Percentiles rank a stretch among this genome's conserved stretches.
Conservation (phyloP, 2,888 invertebrate species). For the Selenia dentaria region DNA sequence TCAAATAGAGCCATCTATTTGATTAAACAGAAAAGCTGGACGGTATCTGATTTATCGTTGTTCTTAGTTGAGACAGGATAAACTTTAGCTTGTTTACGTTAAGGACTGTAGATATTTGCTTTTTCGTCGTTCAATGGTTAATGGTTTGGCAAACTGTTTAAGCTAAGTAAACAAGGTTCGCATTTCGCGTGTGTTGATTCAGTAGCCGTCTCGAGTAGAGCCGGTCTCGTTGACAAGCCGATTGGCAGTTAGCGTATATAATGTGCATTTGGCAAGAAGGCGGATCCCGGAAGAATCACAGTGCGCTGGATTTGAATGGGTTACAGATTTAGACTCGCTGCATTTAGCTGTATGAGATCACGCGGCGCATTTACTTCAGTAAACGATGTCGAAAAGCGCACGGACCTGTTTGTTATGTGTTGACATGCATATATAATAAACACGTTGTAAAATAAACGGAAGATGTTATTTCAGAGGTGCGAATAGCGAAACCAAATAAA, state of each 20-base stretch:
- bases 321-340: conserved; percentile 74
- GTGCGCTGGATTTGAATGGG: conserved; percentile 47
- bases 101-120: conserved; percentile 29
- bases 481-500: conserved; percentile 27
- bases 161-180: conserved; percentile 59
- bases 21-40: not conserved
- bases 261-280: conserved; percentile 75
- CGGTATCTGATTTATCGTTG: conserved; percentile 17
- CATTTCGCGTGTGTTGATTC: conserved; percentile 61
- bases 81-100: conserved; percentile 14
- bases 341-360: conserved; percentile 77
- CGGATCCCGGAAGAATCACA: conserved; percentile 69
- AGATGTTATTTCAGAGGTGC: conserved; percentile 30
- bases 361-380: conserved; percentile 55
- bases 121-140: conserved; percentile 51
- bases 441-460: conserved; percentile 29
- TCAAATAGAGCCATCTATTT: conserved; percentile 1
- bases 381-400: conserved; percentile 37
- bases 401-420: conserved; percentile 31
- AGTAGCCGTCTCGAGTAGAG: conserved; percentile 52
- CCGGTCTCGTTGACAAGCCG: conserved; percentile 62
- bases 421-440: conserved; percentile 33
- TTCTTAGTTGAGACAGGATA: conserved; percentile 20
- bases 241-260: conserved; percentile 73
- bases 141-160: conserved; percentile 63